A percentile compares a stretch with the other conserved stretches of the same genome.
Evolutionary conservation across 1,140 invertebrate species (phyloP).

Genomic region (Saccostrea cuccullata): DNA sequence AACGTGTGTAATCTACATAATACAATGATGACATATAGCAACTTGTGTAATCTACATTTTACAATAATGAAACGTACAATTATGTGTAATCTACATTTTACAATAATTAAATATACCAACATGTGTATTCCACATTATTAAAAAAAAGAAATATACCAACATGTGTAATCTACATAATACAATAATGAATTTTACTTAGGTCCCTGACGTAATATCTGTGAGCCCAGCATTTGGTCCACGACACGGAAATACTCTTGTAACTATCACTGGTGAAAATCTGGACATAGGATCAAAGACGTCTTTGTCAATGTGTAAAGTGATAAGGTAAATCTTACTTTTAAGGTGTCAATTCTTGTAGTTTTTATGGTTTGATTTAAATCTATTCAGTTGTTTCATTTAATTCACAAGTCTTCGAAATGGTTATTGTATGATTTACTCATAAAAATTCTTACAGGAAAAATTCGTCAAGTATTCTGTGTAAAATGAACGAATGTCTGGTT

Average conservation of each 20-base stretch:
- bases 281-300: conserved; percentile 95
- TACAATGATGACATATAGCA: too few species aligned
- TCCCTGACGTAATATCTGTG: conserved; percentile 85
- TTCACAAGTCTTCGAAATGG: too few species aligned
- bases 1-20: too few species aligned
- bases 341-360: neutral
- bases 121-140: too few species aligned
- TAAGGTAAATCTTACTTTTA: conserved; percentile 46
- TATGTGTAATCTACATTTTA: too few species aligned
- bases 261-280: conserved; percentile 92
- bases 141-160: too few species aligned
- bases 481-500: neutral
- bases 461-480: neutral
- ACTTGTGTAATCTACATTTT: too few species aligned
- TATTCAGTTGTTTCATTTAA: neutral
- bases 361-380: neutral
- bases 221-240: conserved; percentile 92
- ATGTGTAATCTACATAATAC: too few species aligned
- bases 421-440: too few species aligned
- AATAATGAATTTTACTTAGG: conserved; percentile 46
- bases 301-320: conserved; percentile 86
- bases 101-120: too few species aligned
- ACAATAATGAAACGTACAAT: too few species aligned
- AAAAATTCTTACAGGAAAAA: neutral
- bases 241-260: conserved; percentile 94